Percentiles rank a stretch among this genome's conserved stretches.
Evolutionary conservation across 2,797 vertebrate species (phyloP).

Genomic region (Apogon talboti): DNA sequence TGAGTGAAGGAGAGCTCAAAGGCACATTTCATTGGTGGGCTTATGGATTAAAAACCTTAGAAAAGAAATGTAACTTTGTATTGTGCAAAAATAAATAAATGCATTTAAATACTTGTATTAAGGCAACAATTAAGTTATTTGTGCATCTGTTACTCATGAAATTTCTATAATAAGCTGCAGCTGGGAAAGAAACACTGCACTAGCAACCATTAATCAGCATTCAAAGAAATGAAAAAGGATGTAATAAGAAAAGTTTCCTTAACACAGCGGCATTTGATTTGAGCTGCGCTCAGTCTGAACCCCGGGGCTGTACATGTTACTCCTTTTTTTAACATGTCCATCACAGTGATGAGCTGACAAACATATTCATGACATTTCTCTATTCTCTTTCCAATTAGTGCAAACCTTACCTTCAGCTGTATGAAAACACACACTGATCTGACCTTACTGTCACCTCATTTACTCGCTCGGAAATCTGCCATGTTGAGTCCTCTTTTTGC

Average conservation of each 20-base stretch:
- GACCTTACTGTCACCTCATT: constrained; percentile 14
- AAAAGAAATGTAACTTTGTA: constrained; percentile 17
- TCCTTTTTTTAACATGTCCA: constrained; percentile 2
- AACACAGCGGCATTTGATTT: constrained; percentile 9
- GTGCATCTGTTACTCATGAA: neutral
- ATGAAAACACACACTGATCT: constrained; percentile 21
- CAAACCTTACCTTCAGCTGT: constrained; percentile 33
- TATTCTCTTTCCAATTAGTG: constrained; percentile 50
- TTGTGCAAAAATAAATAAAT: constrained; percentile 25
- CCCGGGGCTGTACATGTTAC: neutral
- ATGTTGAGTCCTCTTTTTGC: constrained; percentile 5
- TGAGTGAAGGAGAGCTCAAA: constrained; percentile 32
- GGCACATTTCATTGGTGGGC: constrained; percentile 23
- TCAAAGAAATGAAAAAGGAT: constrained; percentile 14
- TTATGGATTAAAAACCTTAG: constrained; percentile 33
- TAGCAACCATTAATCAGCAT: neutral
- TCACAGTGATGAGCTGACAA: constrained; percentile 34
- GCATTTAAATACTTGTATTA: constrained; percentile 2
- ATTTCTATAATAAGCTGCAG: constrained; percentile 5
- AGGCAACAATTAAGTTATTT: constrained; percentile 15
- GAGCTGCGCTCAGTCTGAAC: constrained; percentile 19
- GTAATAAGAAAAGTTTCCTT: neutral
- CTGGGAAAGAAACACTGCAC: neutral
- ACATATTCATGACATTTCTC: constrained; percentile 25
- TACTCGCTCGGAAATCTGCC: constrained; percentile 5